Percentiles rank a stretch among this genome's conserved stretches.
These are phyloP conservation scores for Caerostris darwini DNA, from an alignment of 1,140 invertebrate genomes.

Conservation along the genomic window DNA sequence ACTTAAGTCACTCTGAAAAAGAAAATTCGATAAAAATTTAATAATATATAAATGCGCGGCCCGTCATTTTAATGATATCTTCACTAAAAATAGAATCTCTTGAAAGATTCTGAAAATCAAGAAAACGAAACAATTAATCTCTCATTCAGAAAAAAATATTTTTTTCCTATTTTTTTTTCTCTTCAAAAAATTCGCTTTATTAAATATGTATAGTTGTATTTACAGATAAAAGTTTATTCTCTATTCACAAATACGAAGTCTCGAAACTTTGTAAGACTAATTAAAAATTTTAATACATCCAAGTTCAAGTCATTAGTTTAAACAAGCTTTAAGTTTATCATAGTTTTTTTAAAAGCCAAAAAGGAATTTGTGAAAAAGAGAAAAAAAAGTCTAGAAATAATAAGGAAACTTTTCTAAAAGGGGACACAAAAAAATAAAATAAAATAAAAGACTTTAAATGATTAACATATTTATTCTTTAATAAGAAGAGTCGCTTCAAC, in stretches of 20 bases:
- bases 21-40: no score
- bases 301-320: no score
- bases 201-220: background rate
- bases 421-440: no score
- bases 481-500: constrained; percentile 5
- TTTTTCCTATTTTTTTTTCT: no score
- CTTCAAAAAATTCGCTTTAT: background rate
- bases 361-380: no score
- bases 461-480: constrained; percentile 31
- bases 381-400: no score
- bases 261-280: background rate
- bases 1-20: no score
- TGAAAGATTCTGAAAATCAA: background rate
- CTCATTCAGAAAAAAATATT: background rate
- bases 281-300: constrained; percentile 47
- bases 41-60: no score
- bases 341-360: no score
- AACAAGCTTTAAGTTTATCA: no score
- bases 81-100: background rate
- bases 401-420: no score
- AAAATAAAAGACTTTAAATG: constrained; percentile 14
- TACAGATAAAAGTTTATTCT: background rate
- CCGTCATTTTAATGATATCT: background rate
- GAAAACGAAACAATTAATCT: background rate
- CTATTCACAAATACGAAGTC: background rate